These are phyloP conservation scores for Eurytoma californica DNA, from an alignment of 2,888 invertebrate genomes.

Conservation along the genomic window DNA sequence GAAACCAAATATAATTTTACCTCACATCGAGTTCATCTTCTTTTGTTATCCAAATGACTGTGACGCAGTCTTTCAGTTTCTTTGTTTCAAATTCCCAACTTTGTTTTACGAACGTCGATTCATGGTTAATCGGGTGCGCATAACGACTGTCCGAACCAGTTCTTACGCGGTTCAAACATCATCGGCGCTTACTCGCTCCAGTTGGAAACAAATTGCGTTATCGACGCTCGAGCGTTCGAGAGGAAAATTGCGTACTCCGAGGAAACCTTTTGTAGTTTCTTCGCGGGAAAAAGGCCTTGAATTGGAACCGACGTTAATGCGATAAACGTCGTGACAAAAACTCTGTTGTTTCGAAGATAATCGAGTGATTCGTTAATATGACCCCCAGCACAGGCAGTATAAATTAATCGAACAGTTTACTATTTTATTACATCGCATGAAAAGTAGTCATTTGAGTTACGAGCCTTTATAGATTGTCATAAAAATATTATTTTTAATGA, in stretches of 20 bases:
- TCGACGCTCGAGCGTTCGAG: conserved; percentile 7
- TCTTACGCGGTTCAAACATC: conserved; percentile 21
- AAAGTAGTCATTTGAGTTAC: background rate
- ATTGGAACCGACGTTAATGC: background rate
- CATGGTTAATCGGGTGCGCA: background rate
- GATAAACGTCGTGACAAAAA: background rate
- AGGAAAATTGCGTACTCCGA: background rate
- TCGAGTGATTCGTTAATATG: background rate
- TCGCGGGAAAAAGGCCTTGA: background rate
- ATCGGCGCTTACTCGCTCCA: background rate
- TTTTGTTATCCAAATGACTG: too few relatives aligned
- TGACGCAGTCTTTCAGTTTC: too few relatives aligned
- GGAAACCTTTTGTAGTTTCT: background rate
- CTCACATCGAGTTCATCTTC: too few relatives aligned
- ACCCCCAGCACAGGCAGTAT: background rate
- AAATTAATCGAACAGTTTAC: background rate
- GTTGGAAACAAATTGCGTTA: conserved; percentile 39
- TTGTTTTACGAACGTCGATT: too few relatives aligned
- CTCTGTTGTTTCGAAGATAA: background rate
- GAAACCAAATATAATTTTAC: too few relatives aligned
- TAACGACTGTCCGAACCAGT: conserved; percentile 2
- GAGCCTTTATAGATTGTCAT: background rate
- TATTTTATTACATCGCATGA: background rate
- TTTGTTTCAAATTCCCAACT: too few relatives aligned
- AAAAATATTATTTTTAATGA: background rate